Base-by-base conservation (phyloP, 2,888 invertebrate species). In the Salticus scenicus region DNA sequence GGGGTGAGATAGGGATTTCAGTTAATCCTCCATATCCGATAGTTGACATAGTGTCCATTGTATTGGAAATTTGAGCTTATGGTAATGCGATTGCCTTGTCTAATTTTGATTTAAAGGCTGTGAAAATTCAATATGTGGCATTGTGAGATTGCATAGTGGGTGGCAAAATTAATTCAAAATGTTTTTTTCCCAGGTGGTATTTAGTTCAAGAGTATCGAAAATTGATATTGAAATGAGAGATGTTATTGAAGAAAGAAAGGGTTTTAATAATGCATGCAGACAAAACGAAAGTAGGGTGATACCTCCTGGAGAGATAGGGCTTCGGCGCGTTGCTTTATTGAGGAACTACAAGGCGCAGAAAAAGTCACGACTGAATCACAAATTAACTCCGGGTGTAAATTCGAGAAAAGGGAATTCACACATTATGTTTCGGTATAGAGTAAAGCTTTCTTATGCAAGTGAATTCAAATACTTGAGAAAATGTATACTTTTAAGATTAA, bases 41-140 rank as follows among this genome's bases (percentile, higher is more conserved):
- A 80, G 73, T 74, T 80, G 80, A 72, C 80, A 69, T 74, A 66
- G 37, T 17, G 74, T 66, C 73, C 31, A 41, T 80, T 80, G 73
- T 74, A 80, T 63, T 64, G 51, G 73, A 71, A 74, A 80, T 73
- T 33, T 17, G 67, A 57, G 73, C 73, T 80, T 73, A 80, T 73
- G 80, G 51, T 66, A 74, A 80, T 80, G 80, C 27, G 67, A 80
- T 74, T 37, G 73, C 20, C 41, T 30, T 57, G 42, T 66, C 67
- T 80, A 72, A 80, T 80, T 80, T 67, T 74, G 73, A 80, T 73
- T 57, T 51, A 37, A 41, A 27, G 42, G 51, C 28, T 33, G 51
- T 31, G 30, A 57, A 57, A 31, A 57, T 72, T 28, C 30, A 72
- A 70, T 70, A 70, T 70, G 70, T 42, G 42, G 67, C 33, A 57